phyloP scores from a whole-genome alignment of 2,113 vertebrate genomes.

The Acrocephalus arundinaceus region DNA sequence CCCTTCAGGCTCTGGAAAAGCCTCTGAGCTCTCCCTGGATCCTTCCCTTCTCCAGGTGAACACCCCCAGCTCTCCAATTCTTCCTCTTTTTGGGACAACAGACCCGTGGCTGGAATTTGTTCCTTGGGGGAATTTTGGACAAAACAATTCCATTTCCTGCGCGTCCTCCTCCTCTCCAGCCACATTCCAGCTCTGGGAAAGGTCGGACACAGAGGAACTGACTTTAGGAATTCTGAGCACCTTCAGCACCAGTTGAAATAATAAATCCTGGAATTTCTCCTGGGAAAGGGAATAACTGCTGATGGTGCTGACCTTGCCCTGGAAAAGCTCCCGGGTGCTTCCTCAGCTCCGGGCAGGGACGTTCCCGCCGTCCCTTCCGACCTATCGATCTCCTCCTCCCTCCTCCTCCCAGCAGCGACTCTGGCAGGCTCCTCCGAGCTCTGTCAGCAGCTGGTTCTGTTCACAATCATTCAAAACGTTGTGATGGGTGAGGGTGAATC shows the following conservation, averaged over 20 bases:
- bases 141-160: fast-evolving
- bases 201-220: neutral
- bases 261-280: neutral
- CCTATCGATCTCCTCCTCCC: neutral
- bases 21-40: neutral
- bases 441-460: neutral
- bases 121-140: too few species aligned
- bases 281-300: neutral
- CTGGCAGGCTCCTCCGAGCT: too few species aligned
- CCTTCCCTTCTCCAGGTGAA: neutral
- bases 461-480: fast-evolving
- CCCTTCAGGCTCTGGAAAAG: fast-evolving
- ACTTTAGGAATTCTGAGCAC: neutral
- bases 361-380: neutral
- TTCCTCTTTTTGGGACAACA: neutral
- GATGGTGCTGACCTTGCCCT: neutral
- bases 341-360: neutral
- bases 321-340: neutral
- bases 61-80: fast-evolving
- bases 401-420: neutral
- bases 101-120: too few species aligned
- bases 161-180: neutral
- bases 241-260: neutral
- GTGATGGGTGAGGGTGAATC: neutral
- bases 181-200: neutral